Base-by-base conservation (phyloP, 2,113 vertebrate species). In the Spermophilus dauricus region DNA sequence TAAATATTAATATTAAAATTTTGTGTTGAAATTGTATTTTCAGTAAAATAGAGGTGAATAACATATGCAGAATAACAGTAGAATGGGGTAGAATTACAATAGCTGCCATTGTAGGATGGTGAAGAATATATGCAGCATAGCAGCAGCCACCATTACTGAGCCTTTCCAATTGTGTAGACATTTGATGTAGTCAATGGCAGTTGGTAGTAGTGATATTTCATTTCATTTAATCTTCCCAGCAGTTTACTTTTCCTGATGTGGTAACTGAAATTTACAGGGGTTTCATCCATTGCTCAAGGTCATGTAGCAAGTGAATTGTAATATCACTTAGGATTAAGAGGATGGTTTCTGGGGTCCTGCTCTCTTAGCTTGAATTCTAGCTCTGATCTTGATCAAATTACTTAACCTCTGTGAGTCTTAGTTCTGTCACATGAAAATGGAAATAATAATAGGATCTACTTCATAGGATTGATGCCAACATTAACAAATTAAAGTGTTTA, bases 1-100 rank as follows among this genome's bases (percentile, higher is more conserved):
- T 95, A 75, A 85, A 86, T 80, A 34, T 39, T 91, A 91, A 69
- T 65, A 37, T 17, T 89, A 14, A 58, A 45, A 63, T 65, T 97
- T 93, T 63, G 77, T 61, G 69, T 39, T 91, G 32, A 83, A 78
- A n/a, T 91, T 58, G 4, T 13, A 58, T 56, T 32, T 16, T 81
- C 24, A 63, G 24, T 53, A 86, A 89, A 85, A 76, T 63, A 73
- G 87, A 77, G 37, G 39, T 61, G 32, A 75, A 45, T 63, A 78
- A 77, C 7, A 0, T 76, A 53, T 53, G 18, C 39, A 58, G 42
- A 30, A 13, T 61, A 53, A 32, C 14, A 77, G 28, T 45, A 26
- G 45, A 45, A 67, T 53, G 53, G 12, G 73, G 9, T 28, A 39
- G 78, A 78, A 30, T 45, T 37, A 37, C 5, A 53, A 61, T 42